Evolutionary conservation across 2,888 invertebrate genomes (phyloP).

Genomic region (Silvanus unidentatus): DNA sequence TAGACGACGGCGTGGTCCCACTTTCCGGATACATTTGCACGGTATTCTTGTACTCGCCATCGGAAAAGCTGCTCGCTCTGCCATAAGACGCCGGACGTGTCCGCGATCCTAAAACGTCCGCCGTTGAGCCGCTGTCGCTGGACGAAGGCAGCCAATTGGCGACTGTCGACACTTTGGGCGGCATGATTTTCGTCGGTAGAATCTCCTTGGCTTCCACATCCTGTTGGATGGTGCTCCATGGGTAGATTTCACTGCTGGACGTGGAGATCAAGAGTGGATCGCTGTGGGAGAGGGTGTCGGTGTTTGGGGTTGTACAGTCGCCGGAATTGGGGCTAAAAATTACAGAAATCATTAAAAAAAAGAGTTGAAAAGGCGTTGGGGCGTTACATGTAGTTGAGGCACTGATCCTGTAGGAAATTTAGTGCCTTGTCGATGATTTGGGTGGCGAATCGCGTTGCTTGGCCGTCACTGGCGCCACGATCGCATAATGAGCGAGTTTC

Average conservation of each 20-base stretch:
- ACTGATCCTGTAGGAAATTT: conserved; percentile 55
- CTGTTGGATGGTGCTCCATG: conserved; percentile 38
- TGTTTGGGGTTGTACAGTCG: conserved; percentile 43
- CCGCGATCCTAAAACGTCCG: conserved; percentile 35
- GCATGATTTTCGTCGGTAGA: conserved; percentile 21
- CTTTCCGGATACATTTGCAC: conserved; percentile 30
- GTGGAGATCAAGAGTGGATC: conserved; percentile 33
- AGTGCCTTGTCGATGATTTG: conserved; percentile 56
- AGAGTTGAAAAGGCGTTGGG: background rate
- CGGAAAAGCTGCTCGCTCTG: conserved; percentile 49
- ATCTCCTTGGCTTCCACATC: conserved; percentile 29
- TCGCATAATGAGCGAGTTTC: conserved; percentile 53
- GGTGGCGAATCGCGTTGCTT: conserved; percentile 50
- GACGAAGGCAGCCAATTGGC: conserved; percentile 26
- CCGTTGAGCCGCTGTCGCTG: conserved; percentile 12
- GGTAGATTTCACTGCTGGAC: conserved; percentile 39
- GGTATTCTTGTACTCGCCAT: conserved; percentile 22
- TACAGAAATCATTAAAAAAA: background rate
- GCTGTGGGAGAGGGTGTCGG: conserved; percentile 26
- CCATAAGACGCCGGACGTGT: conserved; percentile 49
- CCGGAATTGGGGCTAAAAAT: conserved; percentile 49
- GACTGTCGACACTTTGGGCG: conserved; percentile 23
- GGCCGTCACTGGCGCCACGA: conserved; percentile 44
- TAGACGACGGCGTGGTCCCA: conserved; percentile 26
- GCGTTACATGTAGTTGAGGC: conserved; percentile 54